Base-by-base conservation (phyloP, 2,113 vertebrate genomes). In the Lophura nycthemera region DNA sequence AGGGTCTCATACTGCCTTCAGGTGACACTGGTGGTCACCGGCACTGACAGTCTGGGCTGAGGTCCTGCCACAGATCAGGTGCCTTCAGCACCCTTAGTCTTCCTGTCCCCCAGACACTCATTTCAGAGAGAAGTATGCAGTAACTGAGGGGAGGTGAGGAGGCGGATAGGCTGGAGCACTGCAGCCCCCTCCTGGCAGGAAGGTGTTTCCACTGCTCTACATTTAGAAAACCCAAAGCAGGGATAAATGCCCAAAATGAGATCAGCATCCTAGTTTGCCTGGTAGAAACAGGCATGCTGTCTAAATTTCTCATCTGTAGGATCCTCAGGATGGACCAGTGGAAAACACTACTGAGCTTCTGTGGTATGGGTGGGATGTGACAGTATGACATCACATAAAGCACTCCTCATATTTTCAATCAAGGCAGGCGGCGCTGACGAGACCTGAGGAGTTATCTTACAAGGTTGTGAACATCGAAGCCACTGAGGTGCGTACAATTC, bases 381-480 rank as follows among this genome's bases (percentile, higher is more conserved):
- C 27, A 30, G 5, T 38, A 5, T 12, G 5, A 27, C 21, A 43
- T 56, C 17, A n/a, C 78, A 77, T 82, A 93, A 81, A 89, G 66
- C 30, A 7, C 20, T 59, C 14, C 79, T 45, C 42, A 3, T 92
- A 52, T 45, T 34, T 94, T 92, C 61, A 16, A 54, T 76, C 70
- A 91, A 99, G 99, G 96, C 98, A 99, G 1, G 99, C 99, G 27
- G 98, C 98, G 1, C 86, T 98, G 79, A 98, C 98, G 59, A 98
- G 98, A 88, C 99, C 99, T 6, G 97, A 98, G 93, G 99, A 99
- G 52, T 94, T 99, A 30, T 98, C 98, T 22, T 99, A 99, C 81
- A 98, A 98, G 95, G 97, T 99, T 83, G 96, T 99, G 97, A 99
- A 98, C 93, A 99, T 99, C 63, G 98, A 99, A 90, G 99, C 99